Evolutionary conservation across 2,888 invertebrate genomes (phyloP).

Genomic region (Calliscelio sp.): DNA sequence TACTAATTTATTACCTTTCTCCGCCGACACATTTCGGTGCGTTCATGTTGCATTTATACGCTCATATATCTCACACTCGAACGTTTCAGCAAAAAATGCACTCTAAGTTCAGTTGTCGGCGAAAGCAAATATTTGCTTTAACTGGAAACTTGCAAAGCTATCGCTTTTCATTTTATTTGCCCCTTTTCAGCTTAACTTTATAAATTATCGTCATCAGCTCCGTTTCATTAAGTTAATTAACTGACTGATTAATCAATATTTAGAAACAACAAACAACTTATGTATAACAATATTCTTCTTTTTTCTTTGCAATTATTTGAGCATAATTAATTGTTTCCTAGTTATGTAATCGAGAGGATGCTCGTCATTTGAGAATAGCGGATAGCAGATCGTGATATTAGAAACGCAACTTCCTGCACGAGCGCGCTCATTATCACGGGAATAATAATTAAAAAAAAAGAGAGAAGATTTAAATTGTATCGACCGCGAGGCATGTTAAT

Average conservation of each 20-base stretch:
- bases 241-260: too few species aligned
- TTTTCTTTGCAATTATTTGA: too few species aligned
- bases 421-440: conserved; percentile 6
- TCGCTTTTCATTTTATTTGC: too few species aligned
- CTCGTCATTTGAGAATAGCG: conserved; percentile 34
- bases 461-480: conserved; percentile 19
- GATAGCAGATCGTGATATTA: conserved; percentile 25
- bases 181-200: too few species aligned
- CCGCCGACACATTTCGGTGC: conserved; percentile 35
- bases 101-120: background rate
- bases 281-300: too few species aligned
- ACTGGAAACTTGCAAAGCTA: background rate
- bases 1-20: conserved; percentile 53
- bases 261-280: too few species aligned
- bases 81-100: conserved; percentile 29
- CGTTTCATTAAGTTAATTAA: too few species aligned
- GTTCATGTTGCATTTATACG: conserved; percentile 35
- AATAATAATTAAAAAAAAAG: conserved; percentile 29
- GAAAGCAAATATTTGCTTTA: conserved; percentile 29
- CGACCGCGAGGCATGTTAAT: conserved; percentile 11
- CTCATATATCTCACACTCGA: conserved; percentile 24
- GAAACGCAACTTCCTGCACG: conserved; percentile 28
- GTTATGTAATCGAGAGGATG: conserved; percentile 13
- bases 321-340: conserved; percentile 15
- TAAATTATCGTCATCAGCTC: too few species aligned